These are phyloP conservation scores for Cataglyphis rosenhaueri DNA, from an alignment of 2,888 invertebrate species.

Conservation along the genomic window DNA sequence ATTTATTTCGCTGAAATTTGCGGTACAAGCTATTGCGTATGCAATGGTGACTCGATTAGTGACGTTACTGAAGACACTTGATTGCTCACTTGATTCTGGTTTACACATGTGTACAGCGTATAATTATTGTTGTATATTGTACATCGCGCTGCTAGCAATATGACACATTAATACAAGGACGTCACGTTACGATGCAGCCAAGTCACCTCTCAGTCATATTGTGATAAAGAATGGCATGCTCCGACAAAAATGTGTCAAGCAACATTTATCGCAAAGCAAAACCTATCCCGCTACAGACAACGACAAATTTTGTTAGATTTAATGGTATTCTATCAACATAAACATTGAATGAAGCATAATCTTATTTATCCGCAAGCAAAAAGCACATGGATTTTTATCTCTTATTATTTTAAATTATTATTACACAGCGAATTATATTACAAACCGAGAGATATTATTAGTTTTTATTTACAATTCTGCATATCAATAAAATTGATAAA, in stretches of 20 bases:
- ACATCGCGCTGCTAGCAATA: neutral
- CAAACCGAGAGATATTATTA: neutral
- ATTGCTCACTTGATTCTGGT: neutral
- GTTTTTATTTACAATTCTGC: neutral
- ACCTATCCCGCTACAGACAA: neutral
- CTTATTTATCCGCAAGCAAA: neutral
- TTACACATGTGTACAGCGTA: neutral
- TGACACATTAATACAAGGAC: conserved; percentile 14
- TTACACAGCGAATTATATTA: neutral
- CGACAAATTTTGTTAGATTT: neutral
- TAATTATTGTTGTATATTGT: conserved; percentile 20
- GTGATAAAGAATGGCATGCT: conserved; percentile 4
- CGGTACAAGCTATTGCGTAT: neutral
- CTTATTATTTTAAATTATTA: neutral
- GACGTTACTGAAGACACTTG: neutral
- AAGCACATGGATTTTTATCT: neutral
- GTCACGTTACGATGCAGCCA: conserved; percentile 4
- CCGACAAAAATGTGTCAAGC: conserved; percentile 12
- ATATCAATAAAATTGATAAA: conserved; percentile 6
- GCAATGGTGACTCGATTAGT: neutral
- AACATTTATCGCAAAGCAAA: conserved; percentile 6
- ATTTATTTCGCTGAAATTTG: neutral
- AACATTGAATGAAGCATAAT: neutral
- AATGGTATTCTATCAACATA: neutral
- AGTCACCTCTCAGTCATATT: conserved; percentile 6